Evolutionary conservation across 2,888 invertebrate genomes (phyloP).

Genomic region (Congeria kusceri): DNA sequence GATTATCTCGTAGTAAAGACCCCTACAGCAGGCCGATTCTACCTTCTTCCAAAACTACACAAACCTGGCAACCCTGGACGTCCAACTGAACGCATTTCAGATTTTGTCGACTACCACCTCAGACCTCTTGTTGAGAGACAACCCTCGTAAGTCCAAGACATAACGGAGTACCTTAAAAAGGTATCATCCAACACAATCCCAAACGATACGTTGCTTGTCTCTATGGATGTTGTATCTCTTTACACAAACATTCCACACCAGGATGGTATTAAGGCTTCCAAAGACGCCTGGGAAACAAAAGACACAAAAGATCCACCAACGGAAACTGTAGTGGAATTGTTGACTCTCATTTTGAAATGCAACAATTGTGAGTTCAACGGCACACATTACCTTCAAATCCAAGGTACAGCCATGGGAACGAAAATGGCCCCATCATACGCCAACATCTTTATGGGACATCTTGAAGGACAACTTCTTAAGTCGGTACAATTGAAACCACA

Average conservation of each 20-base stretch:
- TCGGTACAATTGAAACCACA: constrained; percentile 15
- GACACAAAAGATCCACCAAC: too few relatives aligned
- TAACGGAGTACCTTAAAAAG: too few relatives aligned
- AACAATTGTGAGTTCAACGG: constrained; percentile 51
- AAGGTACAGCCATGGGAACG: constrained; percentile 44
- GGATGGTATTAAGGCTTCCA: too few relatives aligned
- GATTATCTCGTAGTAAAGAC: constrained; percentile 1
- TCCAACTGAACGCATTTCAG: too few relatives aligned
- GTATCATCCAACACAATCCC: too few relatives aligned
- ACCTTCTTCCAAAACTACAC: constrained; percentile 36
- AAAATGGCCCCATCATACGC: constrained; percentile 50
- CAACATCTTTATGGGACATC: constrained; percentile 50
- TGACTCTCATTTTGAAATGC: constrained; percentile 21
- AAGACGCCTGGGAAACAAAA: too few relatives aligned
- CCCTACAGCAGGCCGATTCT: constrained; percentile 32
- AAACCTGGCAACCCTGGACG: constrained; percentile 32
- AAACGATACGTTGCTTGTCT: too few relatives aligned
- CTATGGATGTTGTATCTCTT: too few relatives aligned
- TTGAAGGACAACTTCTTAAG: constrained; percentile 34
- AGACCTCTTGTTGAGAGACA: too few relatives aligned
- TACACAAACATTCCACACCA: too few relatives aligned
- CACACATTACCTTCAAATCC: constrained; percentile 29
- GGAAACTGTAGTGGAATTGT: constrained; percentile 26
- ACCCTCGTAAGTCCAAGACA: too few relatives aligned
- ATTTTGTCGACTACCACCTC: too few relatives aligned